Base-by-base conservation (phyloP, 2,113 vertebrate species). In the Naja naja region DNA sequence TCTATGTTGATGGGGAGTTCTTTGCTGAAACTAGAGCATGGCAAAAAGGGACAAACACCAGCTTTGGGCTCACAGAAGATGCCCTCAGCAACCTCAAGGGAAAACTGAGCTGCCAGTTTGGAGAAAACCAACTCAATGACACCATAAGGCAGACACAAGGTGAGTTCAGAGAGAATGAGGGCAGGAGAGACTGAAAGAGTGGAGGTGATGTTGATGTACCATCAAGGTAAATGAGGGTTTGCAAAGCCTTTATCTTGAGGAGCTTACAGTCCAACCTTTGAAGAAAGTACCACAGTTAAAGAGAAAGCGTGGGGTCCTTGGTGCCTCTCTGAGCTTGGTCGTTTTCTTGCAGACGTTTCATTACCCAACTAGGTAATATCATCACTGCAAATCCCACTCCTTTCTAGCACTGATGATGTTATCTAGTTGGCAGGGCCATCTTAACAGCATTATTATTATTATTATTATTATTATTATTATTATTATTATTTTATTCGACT, bases 1-100 rank as follows among this genome's bases (percentile, higher is more conserved):
- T 94, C 14, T 94, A 90, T 58, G 25, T 53, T 14, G 88, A 64
- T 12, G 91, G 91, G 39, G 34, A 89, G 49, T 81, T 69, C 34
- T 27, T 94, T 43, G 93, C 88, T 27, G 81, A 89, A 91, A 94
- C 58, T 27, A 53, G 55, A 90, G 91, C 81, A 12, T 3, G 55
- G 30, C 88, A 55, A 55, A 58, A 87, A 34, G 56, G 43, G 4
- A 12, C 6, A 3, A 30, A 1, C 0, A 2, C 34, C 4, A 39
- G 56, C 56, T 94, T 94, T 14, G 20, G 55, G 58, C 91, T 94
- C 39, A 89, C 93, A 0, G 91, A 92, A 69, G 91, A 55, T 14
- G 81, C 81, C 2, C 74, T 94, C 55, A 45, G 58, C 14, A n/a
- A 39, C 1, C 34, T 27, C 18, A 47, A 6, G 14, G 92, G 92